A percentile compares a stretch with the other conserved stretches of the same genome.
These are phyloP conservation scores for Raphicerus campestris DNA, from an alignment of 2,113 vertebrate species.

Conservation along the genomic window DNA sequence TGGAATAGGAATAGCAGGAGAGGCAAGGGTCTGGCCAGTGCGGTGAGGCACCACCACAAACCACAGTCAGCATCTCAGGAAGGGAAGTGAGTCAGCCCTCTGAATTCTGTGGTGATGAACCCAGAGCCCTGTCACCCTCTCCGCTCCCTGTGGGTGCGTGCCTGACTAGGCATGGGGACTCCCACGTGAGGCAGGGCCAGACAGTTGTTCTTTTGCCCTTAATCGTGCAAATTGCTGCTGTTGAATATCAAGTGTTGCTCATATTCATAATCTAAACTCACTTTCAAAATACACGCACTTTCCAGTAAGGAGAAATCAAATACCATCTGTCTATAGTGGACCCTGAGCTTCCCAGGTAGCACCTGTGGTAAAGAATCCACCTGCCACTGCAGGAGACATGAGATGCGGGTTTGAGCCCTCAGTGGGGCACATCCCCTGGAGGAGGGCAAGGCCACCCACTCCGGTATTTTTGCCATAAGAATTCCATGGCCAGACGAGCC, in stretches of 20 bases:
- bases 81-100: conserved; percentile 62
- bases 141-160: background rate
- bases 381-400: background rate
- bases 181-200: background rate
- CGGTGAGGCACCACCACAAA: background rate
- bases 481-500: background rate
- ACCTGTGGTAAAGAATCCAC: background rate
- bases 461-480: background rate
- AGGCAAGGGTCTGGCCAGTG: background rate
- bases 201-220: conserved; percentile 25
- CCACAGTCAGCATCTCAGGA: background rate
- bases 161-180: background rate
- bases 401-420: background rate
- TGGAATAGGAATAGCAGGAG: background rate
- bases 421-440: background rate
- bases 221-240: background rate
- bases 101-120: background rate
- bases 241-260: background rate
- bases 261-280: background rate
- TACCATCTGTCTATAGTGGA: background rate
- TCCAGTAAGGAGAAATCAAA: conserved; percentile 9
- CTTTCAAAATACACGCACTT: conserved; percentile 4
- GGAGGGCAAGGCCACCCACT: background rate
- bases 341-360: background rate
- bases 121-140: conserved; percentile 20